These are phyloP conservation scores for Jaculus jaculus DNA, from an alignment of 2,113 vertebrate genomes.

Conservation along the genomic window DNA sequence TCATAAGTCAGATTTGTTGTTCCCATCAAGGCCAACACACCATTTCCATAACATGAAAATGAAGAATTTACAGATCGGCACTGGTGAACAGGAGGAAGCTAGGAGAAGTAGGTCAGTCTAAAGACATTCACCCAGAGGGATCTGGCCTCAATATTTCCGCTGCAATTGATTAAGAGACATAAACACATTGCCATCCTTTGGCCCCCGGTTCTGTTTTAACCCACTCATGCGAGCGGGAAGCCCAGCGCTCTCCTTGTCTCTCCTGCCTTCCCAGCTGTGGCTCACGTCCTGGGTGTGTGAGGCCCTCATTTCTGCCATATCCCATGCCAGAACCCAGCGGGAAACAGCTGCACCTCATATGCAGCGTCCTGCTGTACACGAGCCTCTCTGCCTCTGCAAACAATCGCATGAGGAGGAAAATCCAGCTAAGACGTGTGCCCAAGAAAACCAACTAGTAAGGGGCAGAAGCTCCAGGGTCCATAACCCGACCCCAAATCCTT, in stretches of 20 bases:
- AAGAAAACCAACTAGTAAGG: neutral
- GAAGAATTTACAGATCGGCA: neutral
- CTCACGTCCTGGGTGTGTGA: fast-evolving
- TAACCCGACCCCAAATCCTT: fast-evolving
- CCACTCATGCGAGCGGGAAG: neutral
- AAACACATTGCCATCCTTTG: neutral
- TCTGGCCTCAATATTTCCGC: neutral
- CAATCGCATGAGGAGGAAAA: neutral
- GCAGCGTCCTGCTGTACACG: neutral
- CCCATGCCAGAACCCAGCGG: no score
- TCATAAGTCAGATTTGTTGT: neutral
- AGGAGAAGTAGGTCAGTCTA: neutral
- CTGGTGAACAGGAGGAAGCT: neutral
- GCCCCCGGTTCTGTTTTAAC: neutral
- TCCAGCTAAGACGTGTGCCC: neutral
- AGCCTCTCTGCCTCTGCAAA: neutral
- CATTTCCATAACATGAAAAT: neutral
- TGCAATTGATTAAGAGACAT: neutral
- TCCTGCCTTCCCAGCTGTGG: fast-evolving
- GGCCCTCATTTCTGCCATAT: neutral
- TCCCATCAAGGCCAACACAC: neutral
- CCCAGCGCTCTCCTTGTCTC: no score
- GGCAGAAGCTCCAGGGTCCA: neutral
- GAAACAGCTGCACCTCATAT: neutral
- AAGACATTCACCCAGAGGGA: neutral